Evolutionary conservation across 2,113 vertebrate genomes (phyloP).

Genomic region (Seriola dumerili): DNA sequence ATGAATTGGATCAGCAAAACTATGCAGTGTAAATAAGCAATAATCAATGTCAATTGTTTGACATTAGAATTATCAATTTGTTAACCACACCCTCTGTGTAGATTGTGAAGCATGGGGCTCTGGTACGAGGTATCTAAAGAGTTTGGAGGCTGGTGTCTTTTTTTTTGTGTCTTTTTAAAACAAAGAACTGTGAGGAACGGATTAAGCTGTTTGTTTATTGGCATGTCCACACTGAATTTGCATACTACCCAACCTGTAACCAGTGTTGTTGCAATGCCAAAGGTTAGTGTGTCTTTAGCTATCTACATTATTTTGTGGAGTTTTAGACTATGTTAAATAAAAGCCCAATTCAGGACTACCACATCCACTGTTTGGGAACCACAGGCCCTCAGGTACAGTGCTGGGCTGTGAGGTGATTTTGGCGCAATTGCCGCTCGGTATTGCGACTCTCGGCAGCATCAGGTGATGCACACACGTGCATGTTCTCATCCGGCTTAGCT

Average conservation of each 20-base stretch:
- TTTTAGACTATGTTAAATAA: slow-evolving; percentile 1
- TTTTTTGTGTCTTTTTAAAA: no score
- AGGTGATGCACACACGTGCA: background rate
- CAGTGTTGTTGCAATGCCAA: background rate
- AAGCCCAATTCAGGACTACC: background rate
- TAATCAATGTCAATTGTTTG: background rate
- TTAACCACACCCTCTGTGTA: background rate
- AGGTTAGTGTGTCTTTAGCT: background rate
- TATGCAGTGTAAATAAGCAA: slow-evolving; percentile 7
- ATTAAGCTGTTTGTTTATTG: background rate
- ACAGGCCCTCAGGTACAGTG: no score
- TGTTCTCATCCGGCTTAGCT: background rate
- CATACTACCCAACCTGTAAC: background rate
- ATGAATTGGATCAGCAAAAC: slow-evolving; percentile 12
- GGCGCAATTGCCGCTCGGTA: no score
- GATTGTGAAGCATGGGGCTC: no score
- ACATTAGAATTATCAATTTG: background rate
- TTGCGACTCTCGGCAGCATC: background rate
- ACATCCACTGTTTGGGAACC: background rate
- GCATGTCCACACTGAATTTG: background rate
- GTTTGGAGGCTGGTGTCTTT: no score
- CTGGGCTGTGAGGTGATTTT: no score
- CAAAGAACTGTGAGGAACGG: background rate
- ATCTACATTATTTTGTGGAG: background rate
- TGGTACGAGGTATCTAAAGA: no score